Percentiles rank a stretch among this genome's conserved stretches.
phyloP scores from a whole-genome alignment of 2,113 vertebrate species.

The Columba livia region DNA sequence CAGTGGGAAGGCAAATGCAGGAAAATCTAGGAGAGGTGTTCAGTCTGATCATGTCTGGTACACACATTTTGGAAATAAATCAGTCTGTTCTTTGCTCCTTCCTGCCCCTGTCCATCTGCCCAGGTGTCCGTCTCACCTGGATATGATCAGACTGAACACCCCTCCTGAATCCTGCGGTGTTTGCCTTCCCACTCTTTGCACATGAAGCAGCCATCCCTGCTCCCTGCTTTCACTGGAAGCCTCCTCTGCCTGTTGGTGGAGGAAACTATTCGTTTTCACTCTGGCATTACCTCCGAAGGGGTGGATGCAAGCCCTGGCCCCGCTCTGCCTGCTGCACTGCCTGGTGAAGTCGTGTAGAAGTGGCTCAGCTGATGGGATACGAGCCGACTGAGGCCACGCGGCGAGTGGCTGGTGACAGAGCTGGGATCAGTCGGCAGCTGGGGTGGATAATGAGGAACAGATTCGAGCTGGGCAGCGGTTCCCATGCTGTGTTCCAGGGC shows the following conservation, averaged over 20 bases:
- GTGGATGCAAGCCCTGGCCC: neutral
- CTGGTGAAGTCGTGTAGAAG: neutral
- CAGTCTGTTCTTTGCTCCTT: neutral
- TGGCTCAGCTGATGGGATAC: neutral
- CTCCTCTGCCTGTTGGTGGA: neutral
- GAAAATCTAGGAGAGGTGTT: neutral
- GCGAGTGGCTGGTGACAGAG: neutral
- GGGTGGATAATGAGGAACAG: slow-evolving; percentile 53
- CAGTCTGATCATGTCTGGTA: neutral
- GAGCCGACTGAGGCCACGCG: neutral
- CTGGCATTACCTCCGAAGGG: neutral
- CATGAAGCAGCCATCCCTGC: neutral
- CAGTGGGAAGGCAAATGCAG: neutral
- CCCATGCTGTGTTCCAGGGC: slow-evolving; percentile 37
- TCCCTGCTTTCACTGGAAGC: neutral
- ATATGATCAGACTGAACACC: accelerated
- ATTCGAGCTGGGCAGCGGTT: slow-evolving; percentile 25
- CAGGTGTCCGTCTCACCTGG: neutral
- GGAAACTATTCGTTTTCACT: neutral
- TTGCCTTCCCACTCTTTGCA: accelerated
- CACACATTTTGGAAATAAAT: neutral
- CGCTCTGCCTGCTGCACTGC: accelerated
- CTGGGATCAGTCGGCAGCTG: neutral
- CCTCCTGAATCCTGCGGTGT: neutral
- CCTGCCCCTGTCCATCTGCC: neutral